phyloP scores from a whole-genome alignment of 2,797 vertebrate species.

The Rhyacichthys aspro region DNA sequence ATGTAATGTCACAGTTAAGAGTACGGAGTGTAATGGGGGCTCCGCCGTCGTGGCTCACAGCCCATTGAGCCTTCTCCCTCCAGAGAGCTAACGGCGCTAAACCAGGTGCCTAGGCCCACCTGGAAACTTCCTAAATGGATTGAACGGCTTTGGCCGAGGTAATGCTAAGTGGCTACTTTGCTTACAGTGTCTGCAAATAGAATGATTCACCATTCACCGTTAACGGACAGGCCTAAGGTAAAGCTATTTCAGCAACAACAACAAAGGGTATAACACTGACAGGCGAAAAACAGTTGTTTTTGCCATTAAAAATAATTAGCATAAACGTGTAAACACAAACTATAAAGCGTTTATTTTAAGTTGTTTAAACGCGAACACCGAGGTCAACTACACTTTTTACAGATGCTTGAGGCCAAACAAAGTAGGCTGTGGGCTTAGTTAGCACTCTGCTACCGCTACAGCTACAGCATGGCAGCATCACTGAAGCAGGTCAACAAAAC shows the following conservation, averaged over 20 bases:
- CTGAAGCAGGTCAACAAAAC: constrained; percentile 72
- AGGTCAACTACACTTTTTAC: neutral
- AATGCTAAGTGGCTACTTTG: constrained; percentile 51
- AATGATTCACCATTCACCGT: constrained; percentile 15
- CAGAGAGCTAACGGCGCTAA: constrained; percentile 40
- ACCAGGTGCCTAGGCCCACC: constrained; percentile 63
- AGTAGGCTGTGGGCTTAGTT: constrained; percentile 49
- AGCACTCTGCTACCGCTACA: constrained; percentile 38
- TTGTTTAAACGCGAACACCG: neutral
- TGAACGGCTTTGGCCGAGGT: constrained; percentile 37
- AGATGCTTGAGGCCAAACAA: constrained; percentile 58
- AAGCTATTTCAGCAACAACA: constrained; percentile 55
- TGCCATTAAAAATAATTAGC: neutral
- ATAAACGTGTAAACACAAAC: neutral
- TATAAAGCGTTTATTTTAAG: fast-evolving
- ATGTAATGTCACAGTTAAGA: constrained; percentile 49
- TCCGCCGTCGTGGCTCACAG: constrained; percentile 42
- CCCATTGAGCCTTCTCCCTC: constrained; percentile 26
- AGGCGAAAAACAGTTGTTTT: neutral
- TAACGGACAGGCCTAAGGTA: constrained; percentile 57
- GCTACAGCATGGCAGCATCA: constrained; percentile 75
- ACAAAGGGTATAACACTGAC: constrained; percentile 54
- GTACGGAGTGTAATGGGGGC: constrained; percentile 21
- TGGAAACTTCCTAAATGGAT: constrained; percentile 41
- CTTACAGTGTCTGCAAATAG: constrained; percentile 18